Base-by-base conservation (phyloP, 2,113 vertebrate genomes). In the Atlantisia rogersi region DNA sequence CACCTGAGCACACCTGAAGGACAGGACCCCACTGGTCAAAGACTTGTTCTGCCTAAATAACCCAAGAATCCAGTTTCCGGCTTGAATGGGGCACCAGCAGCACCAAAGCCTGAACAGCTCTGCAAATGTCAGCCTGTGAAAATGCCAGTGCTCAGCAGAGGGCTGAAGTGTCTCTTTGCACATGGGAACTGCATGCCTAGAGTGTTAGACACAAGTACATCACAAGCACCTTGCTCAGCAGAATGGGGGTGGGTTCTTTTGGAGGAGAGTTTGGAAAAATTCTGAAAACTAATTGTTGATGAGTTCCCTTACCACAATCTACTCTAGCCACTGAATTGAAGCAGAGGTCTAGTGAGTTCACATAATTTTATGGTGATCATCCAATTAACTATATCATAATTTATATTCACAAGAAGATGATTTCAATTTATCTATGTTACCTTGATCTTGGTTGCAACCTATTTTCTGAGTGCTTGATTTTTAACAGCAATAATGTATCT, bases 31-130 rank as follows among this genome's bases (percentile, higher is more conserved):
- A 9, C 4, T 40, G 7, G 5, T n/a, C 55, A 74, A 89, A 90
- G 32, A 77, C 10, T 1, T 2, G 2, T 25, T 90, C 17, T 11
- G 46, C 31, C 7, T 70, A 31, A 88, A 58, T 31, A 77, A 76
- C 12, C 37, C 4, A 3, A 73, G 20, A 59, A 11, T 58, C 13
- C 32, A 3, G 1, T n/a, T 70, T 55, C 22, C 20, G 60, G 17
- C 24, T 21, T 77, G 32, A 80, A 50, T 0, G 0, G 4, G 1
- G 5, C 6, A 74, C 21, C 26, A 20, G 8, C 26, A 83, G 24
- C 26, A 37, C 25, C 53, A 46, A 75, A 93, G 22, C 2, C 76
- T 48, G 17, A 86, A 31, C 10, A 18, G 11, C 42, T 86, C 42
- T 81, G 17, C 48, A 53, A 3, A 35, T 21, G 22, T 15, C 24